Evolutionary conservation across 2,113 vertebrate genomes (phyloP).

Genomic region (Sinocyclocheilus grahami): DNA sequence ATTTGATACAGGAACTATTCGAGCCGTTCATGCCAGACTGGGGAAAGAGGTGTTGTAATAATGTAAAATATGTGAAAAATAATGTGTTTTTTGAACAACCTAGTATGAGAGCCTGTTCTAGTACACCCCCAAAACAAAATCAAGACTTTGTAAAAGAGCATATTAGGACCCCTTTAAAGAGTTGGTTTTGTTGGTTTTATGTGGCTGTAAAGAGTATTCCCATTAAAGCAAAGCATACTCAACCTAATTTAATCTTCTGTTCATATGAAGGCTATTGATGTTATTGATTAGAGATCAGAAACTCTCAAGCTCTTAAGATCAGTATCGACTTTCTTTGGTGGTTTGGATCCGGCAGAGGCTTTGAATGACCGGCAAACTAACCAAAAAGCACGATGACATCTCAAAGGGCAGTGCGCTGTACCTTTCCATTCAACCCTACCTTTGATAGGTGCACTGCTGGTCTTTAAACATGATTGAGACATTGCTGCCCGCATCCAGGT

Average conservation of each 20-base stretch:
- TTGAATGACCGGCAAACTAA: neutral
- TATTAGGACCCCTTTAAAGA: neutral
- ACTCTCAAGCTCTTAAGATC: conserved; percentile 47
- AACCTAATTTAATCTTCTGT: conserved; percentile 15
- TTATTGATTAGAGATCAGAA: conserved; percentile 60
- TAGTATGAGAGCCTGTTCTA: no score
- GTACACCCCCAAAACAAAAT: no score
- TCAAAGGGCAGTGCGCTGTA: conserved; percentile 43
- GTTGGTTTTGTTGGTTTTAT: neutral
- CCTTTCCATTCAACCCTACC: conserved; percentile 69
- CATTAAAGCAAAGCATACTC: conserved; percentile 10
- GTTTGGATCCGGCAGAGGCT: conserved; percentile 6
- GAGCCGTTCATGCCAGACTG: no score
- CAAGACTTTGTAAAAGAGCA: no score
- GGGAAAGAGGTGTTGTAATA: no score
- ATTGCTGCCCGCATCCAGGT: conserved; percentile 93
- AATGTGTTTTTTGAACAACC: no score
- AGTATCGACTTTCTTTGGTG: conserved; percentile 42
- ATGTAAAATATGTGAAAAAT: no score
- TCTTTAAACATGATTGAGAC: conserved; percentile 91
- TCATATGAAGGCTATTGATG: conserved; percentile 35
- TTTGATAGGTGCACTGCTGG: conserved; percentile 91
- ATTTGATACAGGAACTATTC: no score
- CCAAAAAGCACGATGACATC: conserved; percentile 35
- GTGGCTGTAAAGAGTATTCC: neutral